Evolutionary conservation across 2,113 vertebrate species (phyloP), one percentile per base, ranked within the genome.

Genomic region (Oryzias curvinotus): DNA sequence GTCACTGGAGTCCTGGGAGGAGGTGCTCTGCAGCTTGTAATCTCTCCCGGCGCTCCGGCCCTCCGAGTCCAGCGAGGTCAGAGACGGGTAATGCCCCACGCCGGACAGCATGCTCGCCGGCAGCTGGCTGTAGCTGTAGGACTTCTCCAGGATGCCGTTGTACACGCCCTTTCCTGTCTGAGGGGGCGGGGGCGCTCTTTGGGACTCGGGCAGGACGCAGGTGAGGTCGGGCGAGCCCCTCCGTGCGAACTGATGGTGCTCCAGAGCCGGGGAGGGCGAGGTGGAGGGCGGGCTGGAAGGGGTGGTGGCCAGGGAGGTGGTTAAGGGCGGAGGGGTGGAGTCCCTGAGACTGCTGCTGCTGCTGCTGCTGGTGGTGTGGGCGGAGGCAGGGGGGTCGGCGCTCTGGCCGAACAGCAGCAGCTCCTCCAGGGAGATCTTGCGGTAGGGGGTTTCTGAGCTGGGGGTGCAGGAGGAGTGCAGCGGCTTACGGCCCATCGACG

Each of bases 71-170:
- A 95, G 84, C 12, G 94, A 95, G 73, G 93, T 93, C 55, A 94
- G 93, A 0, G 95, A 95, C 5, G 94, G 93, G 84, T 96, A 89
- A 3, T 93, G 93, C 56, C 94, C 93, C 54, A 94, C 96, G 15
- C 92, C 87, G 67, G 93, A 79, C 61, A 85, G 70, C 87, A 86
- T 86, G 89, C 79, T 90, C 14, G 92, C 84, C 1, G 95, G 94
- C 80, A 98, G 92, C 83, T 97, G 95, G 84, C 95, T 93, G 88
- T 95, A 94, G 91, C 96, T 99, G 90, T 95, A 96, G 47, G 96
- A 98, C 81, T 99, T 99, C 91, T 99, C 97, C 92, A 99, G 82
- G 80, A 96, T 92, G 86, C 97, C 96, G 26, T 98, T 99, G 90
- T 98, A 96, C 71, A 93, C 81, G 52, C 83, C 82, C 80, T 95